Evolutionary conservation across 2,888 invertebrate species (phyloP).

Genomic region (Petrolisthes cinctipes): DNA sequence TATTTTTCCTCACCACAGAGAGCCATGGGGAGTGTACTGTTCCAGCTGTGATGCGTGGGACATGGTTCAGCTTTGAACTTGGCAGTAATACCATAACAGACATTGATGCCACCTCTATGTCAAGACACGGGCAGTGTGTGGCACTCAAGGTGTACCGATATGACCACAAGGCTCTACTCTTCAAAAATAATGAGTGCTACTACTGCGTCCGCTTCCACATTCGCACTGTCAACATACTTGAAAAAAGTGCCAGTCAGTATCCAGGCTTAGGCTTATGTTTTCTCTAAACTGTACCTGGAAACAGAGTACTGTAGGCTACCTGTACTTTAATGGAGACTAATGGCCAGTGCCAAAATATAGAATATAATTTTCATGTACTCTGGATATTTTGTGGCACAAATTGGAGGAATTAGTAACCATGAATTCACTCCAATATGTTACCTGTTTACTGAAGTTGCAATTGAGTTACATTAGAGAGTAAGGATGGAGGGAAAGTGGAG

Average conservation of each 20-base stretch:
- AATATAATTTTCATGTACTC: too few species aligned
- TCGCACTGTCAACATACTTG: slow-evolving; percentile 87
- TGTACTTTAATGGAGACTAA: too few species aligned
- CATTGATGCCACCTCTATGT: slow-evolving; percentile 85
- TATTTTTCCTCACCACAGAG: slow-evolving; percentile 14
- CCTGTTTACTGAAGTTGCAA: too few species aligned
- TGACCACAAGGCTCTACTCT: slow-evolving; percentile 60
- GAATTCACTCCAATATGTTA: too few species aligned
- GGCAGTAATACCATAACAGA: slow-evolving; percentile 85
- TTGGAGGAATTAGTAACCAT: too few species aligned
- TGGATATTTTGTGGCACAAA: too few species aligned
- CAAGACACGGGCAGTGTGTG: slow-evolving; percentile 71
- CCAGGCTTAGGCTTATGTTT: too few species aligned
- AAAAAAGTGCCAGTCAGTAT: slow-evolving; percentile 85
- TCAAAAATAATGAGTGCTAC: slow-evolving; percentile 74
- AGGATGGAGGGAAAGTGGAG: too few species aligned
- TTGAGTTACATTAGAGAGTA: too few species aligned
- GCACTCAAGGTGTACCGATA: slow-evolving; percentile 41
- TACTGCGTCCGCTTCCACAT: slow-evolving; percentile 88
- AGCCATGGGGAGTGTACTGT: slow-evolving; percentile 37
- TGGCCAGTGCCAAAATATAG: too few species aligned
- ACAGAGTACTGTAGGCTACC: too few species aligned
- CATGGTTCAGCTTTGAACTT: slow-evolving; percentile 93
- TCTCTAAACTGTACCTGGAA: too few species aligned
- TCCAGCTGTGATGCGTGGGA: slow-evolving; percentile 79